Evolutionary conservation across 2,797 vertebrate species (phyloP), one percentile per base, ranked within the genome.

Genomic region (Yasuhikotakia modesta): DNA sequence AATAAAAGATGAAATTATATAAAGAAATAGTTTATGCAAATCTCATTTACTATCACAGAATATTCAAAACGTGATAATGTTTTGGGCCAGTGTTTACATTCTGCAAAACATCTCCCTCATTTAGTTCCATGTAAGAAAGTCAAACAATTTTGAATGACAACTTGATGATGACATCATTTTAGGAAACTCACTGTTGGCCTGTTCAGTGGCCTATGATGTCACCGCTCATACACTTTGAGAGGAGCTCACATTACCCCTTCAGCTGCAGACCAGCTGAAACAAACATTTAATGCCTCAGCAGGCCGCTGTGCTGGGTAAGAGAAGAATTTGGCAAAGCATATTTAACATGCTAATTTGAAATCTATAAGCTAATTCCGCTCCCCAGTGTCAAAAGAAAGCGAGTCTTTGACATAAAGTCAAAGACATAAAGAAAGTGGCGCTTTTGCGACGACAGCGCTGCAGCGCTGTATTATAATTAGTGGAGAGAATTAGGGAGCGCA

Each of bases 381-480:
- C 6, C 16, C 17, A 5, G 16, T 45, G 22, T 30, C 21, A 19
- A 45, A 76, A 65, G 46, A 48, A 74, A 64, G 16, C 8, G 10
- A 74, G 14, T 22, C 19, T 19, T 35, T 35, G 35, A 30, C 39
- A 43, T 16, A 53, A 67, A 70, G 60, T 70, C 48, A 70, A 78
- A 70, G 32, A 45, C 46, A 64, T 21, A 19, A 78, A 70, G 74
- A 52, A 77, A 53, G 27, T 76, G 24, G 39, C 27, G 57, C 72
- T 64, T 73, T 69, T 75, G 21, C 21, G 43, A 55, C 63, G 1
- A 50, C 63, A 57, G 58, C 32, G 21, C 30, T 1, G 8, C 53
- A 17, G 8, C 17, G 46, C 64, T 21, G 46, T 52, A 73, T 63
- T 16, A 73, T 24, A 57, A 39, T 35, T 55, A 70, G 30, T 39